Percentiles rank a stretch among this genome's conserved stretches.
phyloP scores from a whole-genome alignment of 2,797 vertebrate species.

The Phrynocephalus forsythii region DNA sequence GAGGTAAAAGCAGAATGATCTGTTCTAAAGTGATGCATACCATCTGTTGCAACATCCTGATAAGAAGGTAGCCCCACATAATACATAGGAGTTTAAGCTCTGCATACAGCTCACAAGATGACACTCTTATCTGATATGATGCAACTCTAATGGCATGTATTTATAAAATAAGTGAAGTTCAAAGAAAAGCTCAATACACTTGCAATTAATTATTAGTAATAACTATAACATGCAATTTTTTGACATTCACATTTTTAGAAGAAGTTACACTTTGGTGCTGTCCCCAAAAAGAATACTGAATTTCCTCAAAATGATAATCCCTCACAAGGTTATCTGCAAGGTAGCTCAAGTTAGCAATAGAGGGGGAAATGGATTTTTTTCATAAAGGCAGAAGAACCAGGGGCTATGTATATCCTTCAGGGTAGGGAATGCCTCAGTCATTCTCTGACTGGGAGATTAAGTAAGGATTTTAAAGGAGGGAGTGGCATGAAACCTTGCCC shows the following conservation, averaged over 20 bases:
- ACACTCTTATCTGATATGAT: constrained; percentile 75
- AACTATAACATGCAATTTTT: constrained; percentile 64
- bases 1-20: constrained; percentile 66
- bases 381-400: neutral
- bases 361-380: neutral
- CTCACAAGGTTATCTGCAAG: constrained; percentile 27
- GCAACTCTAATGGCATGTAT: constrained; percentile 67
- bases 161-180: constrained; percentile 70
- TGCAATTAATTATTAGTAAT: constrained; percentile 72
- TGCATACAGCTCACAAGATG: constrained; percentile 62
- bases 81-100: constrained; percentile 68
- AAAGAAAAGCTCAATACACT: constrained; percentile 71
- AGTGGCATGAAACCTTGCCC: neutral
- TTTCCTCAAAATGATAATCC: neutral
- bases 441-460: neutral
- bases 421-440: neutral
- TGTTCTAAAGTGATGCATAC: constrained; percentile 70
- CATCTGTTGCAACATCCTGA: constrained; percentile 69
- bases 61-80: constrained; percentile 68
- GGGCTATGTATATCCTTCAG: neutral
- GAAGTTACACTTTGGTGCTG: constrained; percentile 46
- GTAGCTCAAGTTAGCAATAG: constrained; percentile 32
- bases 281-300: constrained; percentile 17
- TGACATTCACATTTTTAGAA: constrained; percentile 37
- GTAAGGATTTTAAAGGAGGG: neutral